These are phyloP conservation scores for Macroglossus sobrinus DNA, from an alignment of 2,113 vertebrate species.

Conservation along the genomic window DNA sequence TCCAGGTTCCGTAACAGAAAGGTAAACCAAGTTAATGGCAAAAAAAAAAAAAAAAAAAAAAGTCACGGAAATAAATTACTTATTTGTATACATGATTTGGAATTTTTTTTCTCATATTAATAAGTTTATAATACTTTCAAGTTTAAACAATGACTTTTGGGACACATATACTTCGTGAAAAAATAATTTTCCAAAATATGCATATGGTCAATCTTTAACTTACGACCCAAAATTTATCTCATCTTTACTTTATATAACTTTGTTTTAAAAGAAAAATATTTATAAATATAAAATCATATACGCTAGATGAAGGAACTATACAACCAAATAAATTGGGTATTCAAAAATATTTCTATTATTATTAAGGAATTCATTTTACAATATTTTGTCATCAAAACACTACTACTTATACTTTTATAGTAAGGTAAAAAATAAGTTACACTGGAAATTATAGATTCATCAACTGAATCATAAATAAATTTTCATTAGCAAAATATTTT, in stretches of 20 bases:
- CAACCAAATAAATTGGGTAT: background rate
- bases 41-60: constrained; percentile 12
- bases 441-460: background rate
- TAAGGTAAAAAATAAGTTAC: background rate
- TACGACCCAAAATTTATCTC: background rate
- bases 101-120: background rate
- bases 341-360: background rate
- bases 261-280: background rate
- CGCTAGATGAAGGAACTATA: background rate
- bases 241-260: background rate
- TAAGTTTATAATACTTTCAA: background rate
- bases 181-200: background rate
- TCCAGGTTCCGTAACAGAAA: background rate
- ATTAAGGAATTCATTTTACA: background rate
- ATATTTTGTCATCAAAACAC: background rate
- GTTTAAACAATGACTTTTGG: background rate
- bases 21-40: background rate
- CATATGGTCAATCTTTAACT: background rate
- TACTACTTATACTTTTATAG: background rate
- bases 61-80: background rate
- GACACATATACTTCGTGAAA: background rate
- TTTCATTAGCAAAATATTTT: constrained; percentile 26
- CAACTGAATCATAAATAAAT: background rate
- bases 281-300: background rate
- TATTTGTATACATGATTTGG: background rate